Percentiles rank a stretch among this genome's conserved stretches.
Conservation (phyloP, 2,113 vertebrate genomes). For the Motacilla alba region DNA sequence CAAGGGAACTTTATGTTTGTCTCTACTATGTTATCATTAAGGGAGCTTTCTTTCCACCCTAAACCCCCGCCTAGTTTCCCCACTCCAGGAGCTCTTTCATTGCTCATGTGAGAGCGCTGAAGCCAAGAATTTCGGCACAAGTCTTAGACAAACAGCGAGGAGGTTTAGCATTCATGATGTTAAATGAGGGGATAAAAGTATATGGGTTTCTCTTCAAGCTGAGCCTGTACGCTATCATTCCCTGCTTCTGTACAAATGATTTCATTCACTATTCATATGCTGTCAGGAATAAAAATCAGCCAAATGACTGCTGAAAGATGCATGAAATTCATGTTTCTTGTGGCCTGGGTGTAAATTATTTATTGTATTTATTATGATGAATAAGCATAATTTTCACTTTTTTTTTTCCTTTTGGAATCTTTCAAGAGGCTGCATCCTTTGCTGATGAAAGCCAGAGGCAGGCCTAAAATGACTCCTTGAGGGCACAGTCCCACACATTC, state of each 20-base stretch:
- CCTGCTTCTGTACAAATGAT: neutral
- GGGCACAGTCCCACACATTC: neutral
- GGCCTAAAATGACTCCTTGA: neutral
- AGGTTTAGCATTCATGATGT: neutral
- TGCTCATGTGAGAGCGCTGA: neutral
- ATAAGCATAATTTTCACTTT: neutral
- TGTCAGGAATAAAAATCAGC: slow-evolving; percentile 2
- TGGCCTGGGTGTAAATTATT: neutral
- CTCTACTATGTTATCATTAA: neutral
- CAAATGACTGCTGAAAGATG: slow-evolving; percentile 19
- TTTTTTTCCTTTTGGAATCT: neutral
- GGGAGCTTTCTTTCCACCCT: neutral
- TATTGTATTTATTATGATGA: neutral
- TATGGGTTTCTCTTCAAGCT: neutral
- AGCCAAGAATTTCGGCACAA: neutral
- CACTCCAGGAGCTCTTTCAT: neutral
- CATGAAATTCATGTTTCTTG: neutral
- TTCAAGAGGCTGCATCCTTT: neutral
- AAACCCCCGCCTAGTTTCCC: neutral
- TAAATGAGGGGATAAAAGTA: slow-evolving; percentile 9
- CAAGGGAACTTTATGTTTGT: neutral
- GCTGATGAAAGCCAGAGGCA: neutral
- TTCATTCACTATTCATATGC: slow-evolving; percentile 2
- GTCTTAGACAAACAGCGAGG: neutral
- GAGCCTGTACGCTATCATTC: neutral